These are phyloP conservation scores for Catharus bicknelli DNA, from an alignment of 2,113 vertebrate species.

Conservation along the genomic window DNA sequence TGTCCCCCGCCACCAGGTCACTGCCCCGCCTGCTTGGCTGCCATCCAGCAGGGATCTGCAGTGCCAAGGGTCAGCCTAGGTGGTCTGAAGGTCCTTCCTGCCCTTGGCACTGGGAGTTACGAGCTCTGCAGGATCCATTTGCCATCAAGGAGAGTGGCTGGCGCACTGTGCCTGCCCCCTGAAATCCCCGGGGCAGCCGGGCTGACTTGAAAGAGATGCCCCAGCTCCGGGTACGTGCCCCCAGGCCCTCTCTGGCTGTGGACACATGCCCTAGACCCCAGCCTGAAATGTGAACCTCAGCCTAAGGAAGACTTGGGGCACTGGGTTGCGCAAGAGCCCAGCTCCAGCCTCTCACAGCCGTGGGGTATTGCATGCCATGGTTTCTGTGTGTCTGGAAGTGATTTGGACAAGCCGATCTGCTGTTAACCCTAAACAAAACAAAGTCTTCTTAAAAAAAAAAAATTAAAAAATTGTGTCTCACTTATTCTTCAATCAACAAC, in stretches of 20 bases:
- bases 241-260: not conserved
- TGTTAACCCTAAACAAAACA: slow-evolving; percentile 69
- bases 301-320: not conserved
- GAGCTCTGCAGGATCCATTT: accelerated
- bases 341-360: slow-evolving; percentile 13
- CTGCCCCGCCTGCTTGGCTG: not conserved
- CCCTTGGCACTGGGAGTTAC: not conserved
- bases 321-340: slow-evolving; percentile 16
- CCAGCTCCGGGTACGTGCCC: not conserved
- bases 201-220: not conserved
- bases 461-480: not conserved
- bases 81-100: not conserved
- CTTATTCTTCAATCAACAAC: not conserved
- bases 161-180: not conserved
- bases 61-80: not conserved
- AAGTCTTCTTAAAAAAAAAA: not conserved
- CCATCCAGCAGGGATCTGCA: not conserved
- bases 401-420: slow-evolving; percentile 57
- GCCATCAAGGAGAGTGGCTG: not conserved
- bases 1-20: not conserved
- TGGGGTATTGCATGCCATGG: slow-evolving; percentile 58
- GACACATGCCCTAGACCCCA: not conserved
- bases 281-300: not conserved
- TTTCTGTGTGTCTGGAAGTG: slow-evolving; percentile 67
- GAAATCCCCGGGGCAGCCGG: accelerated